Evolutionary conservation across 92 coral and sea anemone species (phyloP).

Genomic region (Montipora capitata): DNA sequence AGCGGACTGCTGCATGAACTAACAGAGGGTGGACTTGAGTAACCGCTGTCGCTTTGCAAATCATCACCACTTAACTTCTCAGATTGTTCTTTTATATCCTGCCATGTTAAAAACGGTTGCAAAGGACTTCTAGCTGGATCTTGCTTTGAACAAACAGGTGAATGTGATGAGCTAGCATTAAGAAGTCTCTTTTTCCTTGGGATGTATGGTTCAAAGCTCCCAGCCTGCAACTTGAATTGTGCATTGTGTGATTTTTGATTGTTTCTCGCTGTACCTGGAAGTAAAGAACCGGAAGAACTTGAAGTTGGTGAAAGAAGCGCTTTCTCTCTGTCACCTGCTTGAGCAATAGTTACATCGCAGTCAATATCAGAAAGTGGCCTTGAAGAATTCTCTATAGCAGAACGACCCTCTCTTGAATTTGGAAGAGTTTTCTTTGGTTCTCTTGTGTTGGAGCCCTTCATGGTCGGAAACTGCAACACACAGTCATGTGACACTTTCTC

Average conservation of each 20-base stretch:
- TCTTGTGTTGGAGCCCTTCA: neutral
- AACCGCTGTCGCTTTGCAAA: slow-evolving; percentile 93
- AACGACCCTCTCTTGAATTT: neutral
- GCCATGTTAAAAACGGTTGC: slow-evolving; percentile 71
- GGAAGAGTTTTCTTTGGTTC: neutral
- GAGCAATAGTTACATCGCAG: neutral
- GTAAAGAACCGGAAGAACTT: neutral
- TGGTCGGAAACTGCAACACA: neutral
- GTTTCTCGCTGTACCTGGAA: neutral
- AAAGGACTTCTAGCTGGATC: neutral
- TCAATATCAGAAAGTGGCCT: slow-evolving; percentile 5
- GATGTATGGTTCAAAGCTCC: slow-evolving; percentile 89
- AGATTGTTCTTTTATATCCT: slow-evolving; percentile 65
- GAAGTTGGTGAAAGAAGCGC: slow-evolving; percentile 17
- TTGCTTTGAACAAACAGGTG: slow-evolving; percentile 26
- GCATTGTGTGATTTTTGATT: neutral
- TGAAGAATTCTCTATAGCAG: neutral
- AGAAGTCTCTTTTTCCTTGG: slow-evolving; percentile 80
- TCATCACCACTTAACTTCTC: slow-evolving; percentile 45
- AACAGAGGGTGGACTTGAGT: slow-evolving; percentile 95
- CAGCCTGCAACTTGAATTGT: slow-evolving; percentile 13
- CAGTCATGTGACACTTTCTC: slow-evolving; percentile 54
- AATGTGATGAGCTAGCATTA: slow-evolving; percentile 20
- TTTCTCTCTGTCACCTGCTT: neutral
- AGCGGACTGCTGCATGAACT: slow-evolving; percentile 86